phyloP scores from a whole-genome alignment of 2,113 vertebrate species.

The Aegithalos caudatus region DNA sequence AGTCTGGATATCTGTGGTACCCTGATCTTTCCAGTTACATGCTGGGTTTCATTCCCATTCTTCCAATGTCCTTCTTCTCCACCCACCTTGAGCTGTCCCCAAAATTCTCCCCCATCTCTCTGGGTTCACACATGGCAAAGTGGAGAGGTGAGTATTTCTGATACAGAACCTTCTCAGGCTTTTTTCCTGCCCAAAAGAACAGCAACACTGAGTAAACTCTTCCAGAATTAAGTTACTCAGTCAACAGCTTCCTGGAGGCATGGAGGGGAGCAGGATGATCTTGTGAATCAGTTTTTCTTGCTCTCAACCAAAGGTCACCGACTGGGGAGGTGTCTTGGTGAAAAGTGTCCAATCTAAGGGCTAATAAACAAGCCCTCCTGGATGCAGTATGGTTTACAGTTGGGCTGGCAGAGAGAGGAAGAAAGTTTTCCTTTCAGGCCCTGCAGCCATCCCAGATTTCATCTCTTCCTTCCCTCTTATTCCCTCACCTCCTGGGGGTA shows the following conservation, averaged over 20 bases:
- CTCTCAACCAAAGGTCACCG: neutral
- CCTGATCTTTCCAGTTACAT: neutral
- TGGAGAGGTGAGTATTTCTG: neutral
- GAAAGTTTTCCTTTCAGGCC: neutral
- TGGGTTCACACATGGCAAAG: neutral
- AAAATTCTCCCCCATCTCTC: fast-evolving
- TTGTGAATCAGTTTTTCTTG: neutral
- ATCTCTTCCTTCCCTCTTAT: neutral
- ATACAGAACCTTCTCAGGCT: neutral
- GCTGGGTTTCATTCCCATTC: neutral
- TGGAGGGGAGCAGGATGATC: neutral
- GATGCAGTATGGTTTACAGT: neutral
- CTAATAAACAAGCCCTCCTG: neutral
- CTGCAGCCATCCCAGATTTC: neutral
- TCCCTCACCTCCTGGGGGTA: neutral
- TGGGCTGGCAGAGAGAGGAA: neutral
- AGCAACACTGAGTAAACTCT: neutral
- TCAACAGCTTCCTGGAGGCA: neutral
- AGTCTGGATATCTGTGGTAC: neutral
- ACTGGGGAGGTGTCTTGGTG: neutral
- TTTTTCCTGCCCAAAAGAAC: neutral
- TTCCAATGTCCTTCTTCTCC: neutral
- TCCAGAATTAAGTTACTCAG: neutral
- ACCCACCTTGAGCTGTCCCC: neutral
- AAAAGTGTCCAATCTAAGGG: neutral